Conservation (phyloP, 35 echinoderm and acorn worm genomes). For the Lytechinus variegatus region DNA sequence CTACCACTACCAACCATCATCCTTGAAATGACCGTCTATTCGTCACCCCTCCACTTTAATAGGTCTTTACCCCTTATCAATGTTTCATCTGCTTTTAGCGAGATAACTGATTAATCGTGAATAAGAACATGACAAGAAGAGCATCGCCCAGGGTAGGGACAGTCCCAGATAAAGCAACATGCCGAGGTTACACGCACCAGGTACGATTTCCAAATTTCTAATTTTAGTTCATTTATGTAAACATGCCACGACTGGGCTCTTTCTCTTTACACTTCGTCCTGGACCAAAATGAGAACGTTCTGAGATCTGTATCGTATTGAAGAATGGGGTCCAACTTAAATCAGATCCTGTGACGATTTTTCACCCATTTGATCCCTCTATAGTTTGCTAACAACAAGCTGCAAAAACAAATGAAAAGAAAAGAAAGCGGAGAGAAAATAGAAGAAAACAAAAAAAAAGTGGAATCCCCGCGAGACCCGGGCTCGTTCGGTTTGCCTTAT, state of each 20-base stretch:
- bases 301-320: background rate
- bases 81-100: background rate
- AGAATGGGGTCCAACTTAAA: background rate
- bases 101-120: background rate
- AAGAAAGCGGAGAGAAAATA: background rate
- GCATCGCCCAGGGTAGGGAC: background rate
- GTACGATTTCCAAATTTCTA: background rate
- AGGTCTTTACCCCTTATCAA: background rate
- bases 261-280: background rate
- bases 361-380: background rate
- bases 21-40: background rate
- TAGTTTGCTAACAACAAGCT: background rate
- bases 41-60: background rate
- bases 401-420: background rate
- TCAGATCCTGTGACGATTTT: background rate
- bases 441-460: background rate
- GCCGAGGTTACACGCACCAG: slow-evolving; percentile 7
- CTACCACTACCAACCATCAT: background rate
- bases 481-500: slow-evolving; percentile 47
- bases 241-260: background rate
- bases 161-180: background rate
- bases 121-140: background rate
- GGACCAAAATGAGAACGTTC: background rate
- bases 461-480: background rate
- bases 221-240: background rate